phyloP scores from a whole-genome alignment of 2,888 invertebrate genomes.

The Brenthis ino region DNA sequence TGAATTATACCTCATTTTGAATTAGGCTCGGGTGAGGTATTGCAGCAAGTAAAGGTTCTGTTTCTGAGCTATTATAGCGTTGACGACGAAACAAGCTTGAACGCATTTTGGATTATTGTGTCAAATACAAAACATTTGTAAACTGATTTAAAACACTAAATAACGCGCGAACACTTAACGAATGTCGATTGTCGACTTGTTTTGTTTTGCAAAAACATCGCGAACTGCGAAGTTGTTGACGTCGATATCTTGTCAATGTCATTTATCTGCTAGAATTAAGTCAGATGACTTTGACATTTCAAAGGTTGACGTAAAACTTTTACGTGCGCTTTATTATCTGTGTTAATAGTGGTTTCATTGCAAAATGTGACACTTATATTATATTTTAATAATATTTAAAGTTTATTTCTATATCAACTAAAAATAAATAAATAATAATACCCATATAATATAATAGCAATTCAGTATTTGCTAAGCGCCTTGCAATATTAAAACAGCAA shows the following conservation, averaged over 20 bases:
- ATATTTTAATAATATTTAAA: no score
- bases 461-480: no score
- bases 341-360: no score
- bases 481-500: no score
- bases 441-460: no score
- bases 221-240: slow-evolving; percentile 7
- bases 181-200: not conserved
- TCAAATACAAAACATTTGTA: slow-evolving; percentile 6
- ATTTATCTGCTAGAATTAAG: not conserved
- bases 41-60: slow-evolving; percentile 62
- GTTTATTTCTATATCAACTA: no score
- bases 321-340: no score
- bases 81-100: slow-evolving; percentile 56
- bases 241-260: slow-evolving; percentile 3
- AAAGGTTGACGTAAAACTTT: no score
- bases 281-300: no score
- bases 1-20: slow-evolving; percentile 57
- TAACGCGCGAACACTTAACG: not conserved
- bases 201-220: slow-evolving; percentile 15
- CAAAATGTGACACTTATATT: no score
- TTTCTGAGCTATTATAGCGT: slow-evolving; percentile 53
- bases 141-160: not conserved
- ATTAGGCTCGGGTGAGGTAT: slow-evolving; percentile 45
- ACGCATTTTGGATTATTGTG: slow-evolving; percentile 55
- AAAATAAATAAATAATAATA: no score